Conservation (phyloP, 2,113 vertebrate species). For the Tragelaphus imberbis region DNA sequence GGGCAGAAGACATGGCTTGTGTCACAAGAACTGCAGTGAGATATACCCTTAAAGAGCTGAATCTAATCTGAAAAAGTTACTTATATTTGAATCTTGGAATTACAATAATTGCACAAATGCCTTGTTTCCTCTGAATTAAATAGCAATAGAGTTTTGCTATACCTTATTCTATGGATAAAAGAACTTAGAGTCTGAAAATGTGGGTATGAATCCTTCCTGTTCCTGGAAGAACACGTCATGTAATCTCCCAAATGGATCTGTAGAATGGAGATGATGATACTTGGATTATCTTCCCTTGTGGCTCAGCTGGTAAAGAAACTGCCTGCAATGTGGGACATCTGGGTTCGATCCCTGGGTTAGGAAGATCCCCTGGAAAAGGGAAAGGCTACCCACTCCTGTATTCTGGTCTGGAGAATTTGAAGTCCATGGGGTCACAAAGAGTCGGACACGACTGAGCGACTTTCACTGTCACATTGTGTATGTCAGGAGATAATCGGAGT, state of each 20-base stretch:
- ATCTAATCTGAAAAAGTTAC: not conserved
- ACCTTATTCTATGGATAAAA: not conserved
- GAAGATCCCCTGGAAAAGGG: not conserved
- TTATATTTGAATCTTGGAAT: not conserved
- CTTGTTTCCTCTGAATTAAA: not conserved
- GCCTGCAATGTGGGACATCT: not conserved
- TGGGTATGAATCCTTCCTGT: not conserved
- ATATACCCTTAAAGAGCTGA: not conserved
- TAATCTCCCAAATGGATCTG: not conserved
- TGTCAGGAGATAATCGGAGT: not conserved
- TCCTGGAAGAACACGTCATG: not conserved
- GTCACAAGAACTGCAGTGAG: not conserved
- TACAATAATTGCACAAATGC: not conserved
- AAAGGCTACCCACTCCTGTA: not conserved
- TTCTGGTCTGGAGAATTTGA: not conserved
- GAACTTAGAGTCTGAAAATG: not conserved
- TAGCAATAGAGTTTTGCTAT: not conserved
- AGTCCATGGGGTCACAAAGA: not conserved
- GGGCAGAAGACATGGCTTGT: not conserved
- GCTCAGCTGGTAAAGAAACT: not conserved
- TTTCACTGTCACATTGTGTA: not conserved
- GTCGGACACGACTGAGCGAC: accelerated
- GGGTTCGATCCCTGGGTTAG: not conserved
- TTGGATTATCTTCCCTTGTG: not conserved
- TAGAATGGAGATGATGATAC: not conserved